Base-by-base conservation (phyloP, 2,113 vertebrate species). In the Stegastes partitus region DNA sequence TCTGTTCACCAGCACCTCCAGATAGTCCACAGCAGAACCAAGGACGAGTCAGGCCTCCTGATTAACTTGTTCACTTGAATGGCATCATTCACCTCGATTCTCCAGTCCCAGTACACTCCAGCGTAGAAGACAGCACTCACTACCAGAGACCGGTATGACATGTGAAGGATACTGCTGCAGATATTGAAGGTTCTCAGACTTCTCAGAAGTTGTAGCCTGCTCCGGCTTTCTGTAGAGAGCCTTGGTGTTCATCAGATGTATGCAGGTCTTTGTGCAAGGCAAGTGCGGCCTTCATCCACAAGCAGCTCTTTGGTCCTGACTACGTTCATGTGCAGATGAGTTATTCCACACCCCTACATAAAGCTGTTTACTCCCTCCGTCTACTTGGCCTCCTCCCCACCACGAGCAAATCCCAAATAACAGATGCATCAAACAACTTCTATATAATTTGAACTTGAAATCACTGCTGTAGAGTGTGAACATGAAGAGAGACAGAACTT, bases 381-480 rank as follows among this genome's bases (percentile, higher is more conserved):
- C 2, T 53, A 51, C 37, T 66, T 66, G 39, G 39, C 39, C 39
- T 42, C 39, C 39, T 42, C 1, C 11, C 11, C 39, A 42, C 39
- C 39, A 42, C 11, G 39, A 14, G 11, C 14, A 4, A 15, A 15
- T 42, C 39, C 12, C 39, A 42, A 12, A 42, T 8, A 3, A 3
- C 39, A 42, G 1, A 42, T 15, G 4, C 39, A 42, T 42, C 39
- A 42, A 42, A 42, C 11, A 15, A 15, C 39, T 14, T 42, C 2
- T 42, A 12, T 15, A 42, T 42, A 12, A 67, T 14, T 39, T 21
- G 2, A 69, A 55, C 23, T 69, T 56, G 26, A 45, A 69, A 53
- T 69, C 19, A 69, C 51, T 44, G 11, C 16, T 68, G 37, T n/a
- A 23, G 22, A 55, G 23, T 68, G 22, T 55, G 37, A 68, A 56